A percentile compares a stretch with the other conserved stretches of the same genome.
Conservation (phyloP, 2,113 vertebrate species). For the Zapus hudsonius region DNA sequence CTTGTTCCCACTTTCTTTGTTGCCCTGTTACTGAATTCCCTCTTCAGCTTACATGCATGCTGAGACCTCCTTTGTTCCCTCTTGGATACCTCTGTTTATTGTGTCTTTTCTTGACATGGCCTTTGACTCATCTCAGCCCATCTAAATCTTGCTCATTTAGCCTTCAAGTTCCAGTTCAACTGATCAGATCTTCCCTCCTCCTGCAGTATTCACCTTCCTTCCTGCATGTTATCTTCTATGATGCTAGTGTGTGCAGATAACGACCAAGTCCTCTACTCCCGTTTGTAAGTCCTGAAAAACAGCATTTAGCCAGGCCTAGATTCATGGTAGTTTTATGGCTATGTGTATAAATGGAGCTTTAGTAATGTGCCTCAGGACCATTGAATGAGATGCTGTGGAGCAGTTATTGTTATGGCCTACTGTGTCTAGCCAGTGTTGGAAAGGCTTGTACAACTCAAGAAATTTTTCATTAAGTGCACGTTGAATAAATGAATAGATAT, state of each 20-base stretch:
- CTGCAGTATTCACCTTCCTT: neutral
- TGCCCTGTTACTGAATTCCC: neutral
- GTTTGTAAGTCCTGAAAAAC: slow-evolving; percentile 1
- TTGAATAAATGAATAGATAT: slow-evolving; percentile 33
- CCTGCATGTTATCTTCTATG: neutral
- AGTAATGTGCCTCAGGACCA: neutral
- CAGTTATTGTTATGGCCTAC: neutral
- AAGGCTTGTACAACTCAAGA: neutral
- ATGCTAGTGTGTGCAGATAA: neutral
- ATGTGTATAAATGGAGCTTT: neutral
- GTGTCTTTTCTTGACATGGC: neutral
- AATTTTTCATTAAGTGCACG: neutral
- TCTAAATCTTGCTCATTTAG: neutral
- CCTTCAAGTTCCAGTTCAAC: slow-evolving; percentile 5
- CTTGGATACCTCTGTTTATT: neutral
- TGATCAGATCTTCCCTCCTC: neutral
- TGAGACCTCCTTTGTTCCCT: neutral
- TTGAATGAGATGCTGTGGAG: neutral
- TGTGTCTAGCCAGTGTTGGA: neutral
- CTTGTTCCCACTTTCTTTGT: neutral
- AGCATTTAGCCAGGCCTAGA: neutral
- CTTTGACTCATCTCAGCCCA: neutral
- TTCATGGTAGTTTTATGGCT: neutral
- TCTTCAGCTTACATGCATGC: neutral
- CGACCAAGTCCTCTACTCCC: neutral